Conservation (phyloP, 2,888 invertebrate species). For the Nemurella pictetii region DNA sequence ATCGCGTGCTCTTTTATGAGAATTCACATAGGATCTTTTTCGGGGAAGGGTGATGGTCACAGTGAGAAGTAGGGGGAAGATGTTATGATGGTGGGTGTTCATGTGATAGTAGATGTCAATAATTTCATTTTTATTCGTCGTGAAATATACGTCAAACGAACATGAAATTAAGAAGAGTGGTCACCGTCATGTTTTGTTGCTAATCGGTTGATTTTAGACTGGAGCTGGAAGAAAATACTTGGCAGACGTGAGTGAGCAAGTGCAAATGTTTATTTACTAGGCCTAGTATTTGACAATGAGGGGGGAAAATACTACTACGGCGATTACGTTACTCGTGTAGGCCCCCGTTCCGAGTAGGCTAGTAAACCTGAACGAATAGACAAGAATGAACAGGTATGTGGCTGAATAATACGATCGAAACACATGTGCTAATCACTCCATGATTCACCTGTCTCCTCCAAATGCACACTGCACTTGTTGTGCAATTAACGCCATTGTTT, state of each 20-base stretch:
- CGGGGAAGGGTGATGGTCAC: constrained; percentile 40
- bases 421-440: neutral
- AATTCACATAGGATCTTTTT: constrained; percentile 38
- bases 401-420: neutral
- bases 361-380: constrained; percentile 7
- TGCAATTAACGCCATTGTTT: constrained; percentile 32
- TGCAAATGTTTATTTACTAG: constrained; percentile 40
- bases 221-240: neutral
- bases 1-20: constrained; percentile 36
- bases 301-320: constrained; percentile 41
- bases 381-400: constrained; percentile 32
- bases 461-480: constrained; percentile 13
- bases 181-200: neutral
- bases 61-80: constrained; percentile 36
- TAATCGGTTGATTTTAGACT: constrained; percentile 10
- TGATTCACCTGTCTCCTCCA: neutral
- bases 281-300: constrained; percentile 38
- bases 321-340: constrained; percentile 30
- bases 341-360: constrained; percentile 17
- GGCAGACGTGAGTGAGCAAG: neutral
- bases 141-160: neutral
- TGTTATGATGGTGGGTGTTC: constrained; percentile 41
- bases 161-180: constrained; percentile 8
- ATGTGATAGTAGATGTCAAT: constrained; percentile 41
- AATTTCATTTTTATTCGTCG: constrained; percentile 34